phyloP scores from a whole-genome alignment of 2,888 invertebrate species.

The Choreutis nemorana region DNA sequence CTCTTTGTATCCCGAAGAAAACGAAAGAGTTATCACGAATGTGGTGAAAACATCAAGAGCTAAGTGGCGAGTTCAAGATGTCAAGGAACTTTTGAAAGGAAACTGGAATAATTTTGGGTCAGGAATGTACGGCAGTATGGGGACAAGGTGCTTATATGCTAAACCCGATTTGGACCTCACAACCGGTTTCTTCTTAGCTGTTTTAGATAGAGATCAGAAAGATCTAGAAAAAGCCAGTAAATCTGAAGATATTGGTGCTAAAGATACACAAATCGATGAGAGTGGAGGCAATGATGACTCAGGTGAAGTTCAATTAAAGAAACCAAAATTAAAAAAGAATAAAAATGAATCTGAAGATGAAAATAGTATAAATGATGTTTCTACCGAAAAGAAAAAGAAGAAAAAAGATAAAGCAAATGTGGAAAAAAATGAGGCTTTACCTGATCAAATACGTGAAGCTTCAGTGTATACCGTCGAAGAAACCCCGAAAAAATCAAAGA shows the following conservation, averaged over 20 bases:
- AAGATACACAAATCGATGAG: constrained; percentile 8
- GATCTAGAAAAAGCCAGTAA: constrained; percentile 27
- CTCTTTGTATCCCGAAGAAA: constrained; percentile 88
- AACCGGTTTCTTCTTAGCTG: constrained; percentile 95
- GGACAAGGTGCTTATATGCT: constrained; percentile 80
- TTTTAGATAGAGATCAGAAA: constrained; percentile 74
- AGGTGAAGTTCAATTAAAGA: background rate
- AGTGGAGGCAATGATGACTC: background rate
- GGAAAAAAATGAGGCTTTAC: constrained; percentile 1
- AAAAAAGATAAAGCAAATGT: constrained; percentile 2
- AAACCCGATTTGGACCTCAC: constrained; percentile 79
- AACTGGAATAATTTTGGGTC: constrained; percentile 77
- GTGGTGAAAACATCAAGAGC: constrained; percentile 64
- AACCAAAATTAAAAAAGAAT: background rate
- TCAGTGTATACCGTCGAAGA: constrained; percentile 5
- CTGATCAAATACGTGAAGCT: too few relatives aligned
- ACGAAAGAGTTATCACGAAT: constrained; percentile 87
- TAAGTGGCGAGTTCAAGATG: constrained; percentile 70
- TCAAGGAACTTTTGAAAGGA: constrained; percentile 65
- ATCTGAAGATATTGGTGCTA: constrained; percentile 13
- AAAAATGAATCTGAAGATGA: background rate
- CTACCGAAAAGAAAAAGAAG: constrained; percentile 11
- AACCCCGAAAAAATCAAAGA: constrained; percentile 15
- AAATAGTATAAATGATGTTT: background rate
- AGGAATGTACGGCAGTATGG: constrained; percentile 70